Percentiles rank a stretch among this genome's conserved stretches.
phyloP scores from a whole-genome alignment of 2,113 vertebrate species.

The Vidua macroura region DNA sequence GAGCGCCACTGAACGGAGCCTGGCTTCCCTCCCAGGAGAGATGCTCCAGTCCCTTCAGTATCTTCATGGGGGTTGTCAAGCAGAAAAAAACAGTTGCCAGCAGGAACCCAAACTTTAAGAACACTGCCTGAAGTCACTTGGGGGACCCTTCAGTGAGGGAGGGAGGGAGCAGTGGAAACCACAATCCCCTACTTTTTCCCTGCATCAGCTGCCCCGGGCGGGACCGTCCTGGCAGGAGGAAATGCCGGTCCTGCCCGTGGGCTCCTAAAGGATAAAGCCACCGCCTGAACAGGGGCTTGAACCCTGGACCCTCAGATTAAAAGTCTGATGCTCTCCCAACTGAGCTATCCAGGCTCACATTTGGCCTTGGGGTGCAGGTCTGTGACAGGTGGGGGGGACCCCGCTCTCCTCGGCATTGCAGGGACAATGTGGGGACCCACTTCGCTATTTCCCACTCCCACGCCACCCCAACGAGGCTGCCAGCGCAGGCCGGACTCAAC shows the following conservation, averaged over 20 bases:
- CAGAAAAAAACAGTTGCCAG: background rate
- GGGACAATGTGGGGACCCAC: rapidly evolving
- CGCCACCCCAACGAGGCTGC: background rate
- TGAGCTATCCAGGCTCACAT: conserved; percentile 16
- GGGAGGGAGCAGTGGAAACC: rapidly evolving
- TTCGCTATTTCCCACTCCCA: background rate
- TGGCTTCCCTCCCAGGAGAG: background rate
- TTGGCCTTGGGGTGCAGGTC: rapidly evolving
- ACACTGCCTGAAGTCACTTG: too few species aligned
- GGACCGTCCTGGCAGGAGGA: rapidly evolving
- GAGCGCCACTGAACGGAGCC: background rate
- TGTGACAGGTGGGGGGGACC: rapidly evolving
- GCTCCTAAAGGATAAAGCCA: background rate
- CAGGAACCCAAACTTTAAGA: rapidly evolving
- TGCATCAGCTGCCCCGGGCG: background rate
- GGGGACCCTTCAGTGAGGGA: too few species aligned
- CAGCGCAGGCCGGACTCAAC: background rate
- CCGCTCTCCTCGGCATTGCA: rapidly evolving
- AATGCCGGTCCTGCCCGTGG: rapidly evolving
- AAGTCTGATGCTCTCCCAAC: conserved; percentile 56
- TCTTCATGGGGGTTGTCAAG: rapidly evolving
- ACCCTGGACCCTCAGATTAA: conserved; percentile 57
- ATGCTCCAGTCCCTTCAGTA: background rate
- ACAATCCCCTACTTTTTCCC: rapidly evolving
- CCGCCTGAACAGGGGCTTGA: conserved; percentile 34